phyloP scores from a whole-genome alignment of 2,888 invertebrate species.

The Cyrtodaria siliqua region DNA sequence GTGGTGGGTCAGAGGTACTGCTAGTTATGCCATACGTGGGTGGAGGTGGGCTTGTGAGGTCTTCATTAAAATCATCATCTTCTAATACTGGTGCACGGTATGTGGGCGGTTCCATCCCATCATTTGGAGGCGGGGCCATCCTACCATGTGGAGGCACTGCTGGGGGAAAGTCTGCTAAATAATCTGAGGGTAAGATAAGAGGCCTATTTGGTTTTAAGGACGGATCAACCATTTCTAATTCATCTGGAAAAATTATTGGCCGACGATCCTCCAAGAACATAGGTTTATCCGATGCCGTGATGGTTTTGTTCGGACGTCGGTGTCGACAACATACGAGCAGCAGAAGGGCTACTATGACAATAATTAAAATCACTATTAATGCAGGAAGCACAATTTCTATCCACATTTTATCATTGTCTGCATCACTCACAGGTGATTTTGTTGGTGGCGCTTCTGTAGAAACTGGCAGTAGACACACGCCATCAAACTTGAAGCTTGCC shows the following conservation, averaged over 20 bases:
- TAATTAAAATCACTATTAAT: slow-evolving; percentile 54
- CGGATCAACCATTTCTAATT: slow-evolving; percentile 72
- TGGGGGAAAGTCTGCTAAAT: slow-evolving; percentile 55
- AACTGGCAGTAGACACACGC: slow-evolving; percentile 49
- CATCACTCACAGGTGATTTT: slow-evolving; percentile 29
- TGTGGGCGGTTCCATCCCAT: slow-evolving; percentile 10
- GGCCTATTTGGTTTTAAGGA: slow-evolving; percentile 69
- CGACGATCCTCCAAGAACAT: slow-evolving; percentile 74
- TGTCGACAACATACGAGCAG: slow-evolving; percentile 62
- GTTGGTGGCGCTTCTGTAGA: slow-evolving; percentile 25
- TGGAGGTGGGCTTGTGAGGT: slow-evolving; percentile 28
- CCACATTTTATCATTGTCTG: slow-evolving; percentile 57
- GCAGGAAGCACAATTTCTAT: slow-evolving; percentile 64
- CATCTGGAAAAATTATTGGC: slow-evolving; percentile 78
- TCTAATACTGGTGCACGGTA: slow-evolving; percentile 32
- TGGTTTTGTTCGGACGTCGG: slow-evolving; percentile 46
- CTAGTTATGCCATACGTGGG: slow-evolving; percentile 26
- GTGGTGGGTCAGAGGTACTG: slow-evolving; percentile 54
- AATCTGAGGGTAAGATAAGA: slow-evolving; percentile 67
- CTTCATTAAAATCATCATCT: slow-evolving; percentile 26
- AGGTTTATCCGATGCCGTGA: slow-evolving; percentile 71
- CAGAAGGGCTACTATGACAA: slow-evolving; percentile 57
- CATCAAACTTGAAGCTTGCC: slow-evolving; percentile 38
- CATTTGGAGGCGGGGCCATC: slow-evolving; percentile 24
- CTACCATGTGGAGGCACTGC: slow-evolving; percentile 56